A percentile compares a stretch with the other conserved stretches of the same genome.
phyloP scores from a whole-genome alignment of 2,888 invertebrate genomes.

The Artemia sp. region DNA sequence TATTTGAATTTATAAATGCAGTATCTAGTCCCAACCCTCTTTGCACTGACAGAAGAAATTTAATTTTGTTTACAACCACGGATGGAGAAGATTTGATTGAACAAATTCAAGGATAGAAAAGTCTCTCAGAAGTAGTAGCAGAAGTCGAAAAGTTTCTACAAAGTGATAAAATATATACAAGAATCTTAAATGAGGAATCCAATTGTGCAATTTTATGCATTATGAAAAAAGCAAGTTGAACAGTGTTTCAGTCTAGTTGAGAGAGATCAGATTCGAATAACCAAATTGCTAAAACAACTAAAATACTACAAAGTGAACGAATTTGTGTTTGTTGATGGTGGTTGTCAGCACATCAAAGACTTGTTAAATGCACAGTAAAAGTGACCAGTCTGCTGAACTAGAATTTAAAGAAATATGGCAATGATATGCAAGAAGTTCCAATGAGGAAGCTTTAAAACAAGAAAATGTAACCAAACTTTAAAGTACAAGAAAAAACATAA shows the following conservation, averaged over 20 bases:
- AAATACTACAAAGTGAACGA: slow-evolving; percentile 1
- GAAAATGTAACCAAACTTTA: too few relatives aligned
- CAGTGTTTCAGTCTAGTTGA: background rate
- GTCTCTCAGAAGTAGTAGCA: background rate
- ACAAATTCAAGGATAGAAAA: background rate
- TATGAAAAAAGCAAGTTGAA: background rate
- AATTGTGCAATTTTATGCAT: background rate
- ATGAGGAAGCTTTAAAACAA: too few relatives aligned
- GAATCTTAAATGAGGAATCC: background rate
- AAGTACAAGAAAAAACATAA: too few relatives aligned
- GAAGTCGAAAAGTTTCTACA: slow-evolving; percentile 2
- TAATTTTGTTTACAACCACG: background rate
- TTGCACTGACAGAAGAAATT: background rate
- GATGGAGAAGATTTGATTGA: slow-evolving; percentile 1
- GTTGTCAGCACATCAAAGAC: background rate
- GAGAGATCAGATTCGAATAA: background rate
- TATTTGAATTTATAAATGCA: background rate
- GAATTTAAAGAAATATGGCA: too few relatives aligned
- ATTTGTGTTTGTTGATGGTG: background rate
- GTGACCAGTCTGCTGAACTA: too few relatives aligned
- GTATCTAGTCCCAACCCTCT: background rate
- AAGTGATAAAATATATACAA: background rate
- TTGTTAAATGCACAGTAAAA: background rate
- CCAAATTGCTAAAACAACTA: background rate
- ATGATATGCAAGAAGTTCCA: too few relatives aligned